These are phyloP conservation scores for Chironomus striatipennis DNA, from an alignment of 1,140 invertebrate genomes.

Conservation along the genomic window DNA sequence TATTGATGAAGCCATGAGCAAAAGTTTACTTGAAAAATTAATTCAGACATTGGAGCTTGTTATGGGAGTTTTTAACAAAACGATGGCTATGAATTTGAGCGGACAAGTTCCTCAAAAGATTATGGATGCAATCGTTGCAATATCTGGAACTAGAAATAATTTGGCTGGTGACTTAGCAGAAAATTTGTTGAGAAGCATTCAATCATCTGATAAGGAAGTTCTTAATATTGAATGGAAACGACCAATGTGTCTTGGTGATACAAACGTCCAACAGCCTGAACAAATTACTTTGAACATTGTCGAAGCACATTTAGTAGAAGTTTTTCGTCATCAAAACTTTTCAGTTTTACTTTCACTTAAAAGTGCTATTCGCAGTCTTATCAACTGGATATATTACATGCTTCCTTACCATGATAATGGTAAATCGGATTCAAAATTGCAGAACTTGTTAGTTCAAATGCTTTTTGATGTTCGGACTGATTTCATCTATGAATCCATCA, in stretches of 20 bases:
- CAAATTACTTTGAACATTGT: conserved; percentile 36
- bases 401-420: conserved; percentile 31
- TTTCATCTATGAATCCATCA: conserved; percentile 56
- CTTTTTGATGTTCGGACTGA: conserved; percentile 66
- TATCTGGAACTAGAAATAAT: conserved; percentile 36
- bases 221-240: conserved; percentile 38
- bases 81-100: conserved; percentile 35
- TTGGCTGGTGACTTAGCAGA: conserved; percentile 35
- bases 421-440: conserved; percentile 30
- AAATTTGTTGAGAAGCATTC: conserved; percentile 35
- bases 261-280: conserved; percentile 32
- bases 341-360: conserved; percentile 37
- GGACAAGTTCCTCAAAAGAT: conserved; percentile 32
- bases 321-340: conserved; percentile 32
- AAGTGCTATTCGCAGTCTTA: conserved; percentile 35
- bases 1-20: conserved; percentile 27
- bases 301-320: conserved; percentile 35
- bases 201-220: conserved; percentile 33
- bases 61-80: conserved; percentile 30
- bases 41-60: conserved; percentile 33
- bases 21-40: conserved; percentile 32
- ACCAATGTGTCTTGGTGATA: conserved; percentile 33
- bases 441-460: conserved; percentile 58
- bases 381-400: conserved; percentile 35
- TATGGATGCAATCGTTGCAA: conserved; percentile 35